A percentile compares a stretch with the other conserved stretches of the same genome.
Evolutionary conservation across 2,113 vertebrate genomes (phyloP).

Genomic region (Tenebrosternarchus preto): DNA sequence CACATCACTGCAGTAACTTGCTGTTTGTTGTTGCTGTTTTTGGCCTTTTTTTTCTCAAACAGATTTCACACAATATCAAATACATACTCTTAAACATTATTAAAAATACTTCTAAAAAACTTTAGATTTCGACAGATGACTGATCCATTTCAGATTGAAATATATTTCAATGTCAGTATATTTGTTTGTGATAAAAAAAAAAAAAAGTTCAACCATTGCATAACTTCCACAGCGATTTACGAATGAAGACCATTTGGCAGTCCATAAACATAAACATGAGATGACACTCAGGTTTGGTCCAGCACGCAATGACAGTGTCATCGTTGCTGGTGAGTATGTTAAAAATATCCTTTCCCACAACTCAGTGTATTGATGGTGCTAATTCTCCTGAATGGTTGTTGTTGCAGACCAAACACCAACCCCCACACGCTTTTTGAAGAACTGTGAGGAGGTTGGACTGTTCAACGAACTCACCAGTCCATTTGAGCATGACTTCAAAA

Average conservation of each 20-base stretch:
- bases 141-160: not conserved
- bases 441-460: conserved; percentile 98
- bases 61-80: not conserved
- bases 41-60: too few relatives aligned
- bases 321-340: conserved; percentile 89
- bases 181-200: not conserved
- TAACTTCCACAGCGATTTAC: conserved; percentile 89
- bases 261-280: conserved; percentile 99
- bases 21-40: not conserved
- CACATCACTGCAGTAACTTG: not conserved
- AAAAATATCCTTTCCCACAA: not conserved
- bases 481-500: conserved; percentile 99
- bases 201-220: conserved; percentile 21
- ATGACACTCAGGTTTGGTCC: conserved; percentile 99
- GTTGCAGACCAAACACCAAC: conserved; percentile 97
- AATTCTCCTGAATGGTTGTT: conserved; percentile 8
- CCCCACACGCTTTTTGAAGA: conserved; percentile 97
- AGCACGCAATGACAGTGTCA: conserved; percentile 95
- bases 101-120: not conserved
- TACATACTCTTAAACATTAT: not conserved
- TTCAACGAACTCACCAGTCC: conserved; percentile 98
- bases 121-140: not conserved
- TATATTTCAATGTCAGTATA: not conserved
- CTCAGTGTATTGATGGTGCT: not conserved
- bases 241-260: conserved; percentile 99